These are phyloP conservation scores for Paramormyrops hopkinsi DNA, from an alignment of 2,797 vertebrate species.

Conservation along the genomic window DNA sequence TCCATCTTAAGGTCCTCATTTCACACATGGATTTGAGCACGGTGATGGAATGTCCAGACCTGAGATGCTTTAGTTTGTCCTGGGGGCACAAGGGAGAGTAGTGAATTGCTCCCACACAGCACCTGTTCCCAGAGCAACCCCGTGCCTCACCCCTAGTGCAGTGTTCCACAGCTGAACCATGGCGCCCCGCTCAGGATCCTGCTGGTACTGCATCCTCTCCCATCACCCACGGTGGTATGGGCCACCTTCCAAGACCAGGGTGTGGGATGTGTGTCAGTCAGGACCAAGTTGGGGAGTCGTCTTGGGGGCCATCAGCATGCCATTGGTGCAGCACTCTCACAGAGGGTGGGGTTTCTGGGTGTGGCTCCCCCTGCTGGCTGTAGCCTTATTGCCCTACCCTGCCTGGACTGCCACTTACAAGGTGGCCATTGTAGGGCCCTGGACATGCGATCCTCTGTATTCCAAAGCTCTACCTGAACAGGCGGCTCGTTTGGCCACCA, in stretches of 20 bases:
- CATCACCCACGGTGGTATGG: conserved; percentile 12
- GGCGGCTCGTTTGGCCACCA: conserved; percentile 63
- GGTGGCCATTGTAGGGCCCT: conserved; percentile 72
- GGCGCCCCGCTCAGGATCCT: neutral
- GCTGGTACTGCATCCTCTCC: conserved; percentile 1
- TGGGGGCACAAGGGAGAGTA: neutral
- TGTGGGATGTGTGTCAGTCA: neutral
- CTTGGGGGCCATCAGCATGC: neutral
- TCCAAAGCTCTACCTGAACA: conserved; percentile 58
- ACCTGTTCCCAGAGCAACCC: neutral
- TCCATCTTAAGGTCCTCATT: neutral
- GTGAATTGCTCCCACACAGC: neutral
- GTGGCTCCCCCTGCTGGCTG: conserved; percentile 30
- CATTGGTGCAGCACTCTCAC: conserved; percentile 32
- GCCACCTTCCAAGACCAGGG: neutral
- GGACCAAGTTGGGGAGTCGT: neutral
- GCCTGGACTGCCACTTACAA: conserved; percentile 55
- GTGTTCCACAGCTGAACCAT: conserved; percentile 4
- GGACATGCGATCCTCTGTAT: conserved; percentile 73
- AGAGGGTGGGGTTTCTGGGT: conserved; percentile 29
- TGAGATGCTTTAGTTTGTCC: neutral
- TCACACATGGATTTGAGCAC: neutral
- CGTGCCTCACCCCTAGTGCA: neutral
- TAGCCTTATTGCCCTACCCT: conserved; percentile 13
- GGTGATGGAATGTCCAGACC: neutral